Evolutionary conservation across 1,140 invertebrate genomes (phyloP).

Genomic region (Drosophila lini): DNA sequence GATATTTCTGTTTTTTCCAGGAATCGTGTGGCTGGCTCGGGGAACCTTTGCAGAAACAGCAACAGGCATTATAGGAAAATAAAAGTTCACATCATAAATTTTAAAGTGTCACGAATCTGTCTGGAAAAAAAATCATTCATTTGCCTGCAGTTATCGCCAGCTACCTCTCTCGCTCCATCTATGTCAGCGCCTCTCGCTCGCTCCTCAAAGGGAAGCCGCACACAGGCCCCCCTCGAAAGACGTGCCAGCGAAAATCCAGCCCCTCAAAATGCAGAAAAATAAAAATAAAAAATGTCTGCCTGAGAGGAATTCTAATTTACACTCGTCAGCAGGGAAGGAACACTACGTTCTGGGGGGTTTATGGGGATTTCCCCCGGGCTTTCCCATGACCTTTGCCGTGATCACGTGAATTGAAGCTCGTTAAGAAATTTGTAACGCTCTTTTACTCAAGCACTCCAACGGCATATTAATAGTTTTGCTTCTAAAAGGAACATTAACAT

Average conservation of each 20-base stretch:
- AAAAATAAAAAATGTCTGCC: slow-evolving; percentile 20
- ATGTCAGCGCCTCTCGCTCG: slow-evolving; percentile 25
- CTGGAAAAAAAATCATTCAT: slow-evolving; percentile 77
- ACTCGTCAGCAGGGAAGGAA: slow-evolving; percentile 51
- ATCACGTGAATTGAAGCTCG: slow-evolving; percentile 15
- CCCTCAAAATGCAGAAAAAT: slow-evolving; percentile 19
- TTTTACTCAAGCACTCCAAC: neutral
- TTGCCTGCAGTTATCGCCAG: slow-evolving; percentile 65
- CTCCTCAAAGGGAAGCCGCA: slow-evolving; percentile 76
- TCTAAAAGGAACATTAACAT: neutral
- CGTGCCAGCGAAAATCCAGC: slow-evolving; percentile 53
- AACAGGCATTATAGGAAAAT: slow-evolving; percentile 41
- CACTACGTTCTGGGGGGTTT: neutral
- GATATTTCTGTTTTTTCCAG: slow-evolving; percentile 77
- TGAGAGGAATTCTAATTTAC: slow-evolving; percentile 74
- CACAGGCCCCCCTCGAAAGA: slow-evolving; percentile 46
- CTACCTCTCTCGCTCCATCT: slow-evolving; percentile 19
- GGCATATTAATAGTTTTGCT: slow-evolving; percentile 1
- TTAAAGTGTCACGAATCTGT: slow-evolving; percentile 83
- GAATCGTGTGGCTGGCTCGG: slow-evolving; percentile 63
- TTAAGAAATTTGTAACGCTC: slow-evolving; percentile 16
- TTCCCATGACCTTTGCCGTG: slow-evolving; percentile 31
- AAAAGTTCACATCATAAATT: slow-evolving; percentile 83
- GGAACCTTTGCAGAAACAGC: slow-evolving; percentile 49
- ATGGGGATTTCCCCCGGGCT: neutral